These are phyloP conservation scores for Brachypalpus laphriformis DNA, from an alignment of 2,888 invertebrate genomes.

Conservation along the genomic window DNA sequence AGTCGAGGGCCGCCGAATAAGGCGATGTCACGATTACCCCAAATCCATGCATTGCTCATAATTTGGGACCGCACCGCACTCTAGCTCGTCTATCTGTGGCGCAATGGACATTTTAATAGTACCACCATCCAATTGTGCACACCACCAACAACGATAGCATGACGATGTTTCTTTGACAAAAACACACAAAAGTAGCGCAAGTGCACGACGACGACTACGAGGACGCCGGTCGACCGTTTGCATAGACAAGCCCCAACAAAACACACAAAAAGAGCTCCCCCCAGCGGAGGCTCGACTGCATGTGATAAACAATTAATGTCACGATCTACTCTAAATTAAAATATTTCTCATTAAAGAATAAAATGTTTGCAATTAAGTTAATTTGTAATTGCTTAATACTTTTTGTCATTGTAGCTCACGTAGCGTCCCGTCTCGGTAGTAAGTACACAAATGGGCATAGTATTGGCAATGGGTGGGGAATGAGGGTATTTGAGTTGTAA, in stretches of 20 bases:
- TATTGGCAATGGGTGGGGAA: neutral
- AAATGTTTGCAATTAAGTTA: constrained; percentile 80
- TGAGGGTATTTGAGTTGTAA: neutral
- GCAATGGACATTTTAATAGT: constrained; percentile 60
- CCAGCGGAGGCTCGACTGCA: constrained; percentile 25
- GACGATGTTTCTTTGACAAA: constrained; percentile 51
- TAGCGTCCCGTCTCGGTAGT: constrained; percentile 9
- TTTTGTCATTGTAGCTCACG: constrained; percentile 73
- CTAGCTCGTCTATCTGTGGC: constrained; percentile 52
- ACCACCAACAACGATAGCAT: neutral
- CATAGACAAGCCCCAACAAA: constrained; percentile 38
- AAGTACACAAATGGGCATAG: neutral
- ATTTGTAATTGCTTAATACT: constrained; percentile 81
- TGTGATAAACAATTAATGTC: constrained; percentile 79
- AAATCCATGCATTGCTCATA: constrained; percentile 74
- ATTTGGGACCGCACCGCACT: constrained; percentile 51
- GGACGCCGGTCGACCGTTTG: constrained; percentile 17
- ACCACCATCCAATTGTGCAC: constrained; percentile 26
- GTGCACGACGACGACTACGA: constrained; percentile 48
- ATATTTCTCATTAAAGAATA: constrained; percentile 80
- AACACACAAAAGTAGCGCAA: constrained; percentile 65
- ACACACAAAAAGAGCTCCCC: constrained; percentile 20
- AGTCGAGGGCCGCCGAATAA: constrained; percentile 70
- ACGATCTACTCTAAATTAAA: constrained; percentile 80
- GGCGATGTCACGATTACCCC: constrained; percentile 73